Percentiles rank a stretch among this genome's conserved stretches.
Evolutionary conservation across 2,113 vertebrate species (phyloP).

Genomic region (Tursiops truncatus): DNA sequence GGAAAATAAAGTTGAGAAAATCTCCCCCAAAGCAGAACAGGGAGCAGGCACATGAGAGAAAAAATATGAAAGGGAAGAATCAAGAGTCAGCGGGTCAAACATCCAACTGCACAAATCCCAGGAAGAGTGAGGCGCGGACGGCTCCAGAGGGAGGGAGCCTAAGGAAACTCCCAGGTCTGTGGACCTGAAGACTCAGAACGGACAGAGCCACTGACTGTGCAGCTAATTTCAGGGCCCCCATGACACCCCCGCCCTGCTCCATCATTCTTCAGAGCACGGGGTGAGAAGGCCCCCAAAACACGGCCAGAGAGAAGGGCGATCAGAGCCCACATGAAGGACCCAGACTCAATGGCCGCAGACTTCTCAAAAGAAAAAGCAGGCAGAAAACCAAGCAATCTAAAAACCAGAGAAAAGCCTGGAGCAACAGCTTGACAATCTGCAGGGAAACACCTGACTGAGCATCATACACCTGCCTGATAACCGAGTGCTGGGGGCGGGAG

Average conservation of each 20-base stretch:
- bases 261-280: neutral
- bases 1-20: too few relatives aligned
- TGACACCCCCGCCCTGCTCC: fast-evolving
- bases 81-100: neutral
- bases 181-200: neutral
- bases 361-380: neutral
- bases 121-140: neutral
- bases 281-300: neutral
- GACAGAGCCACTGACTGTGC: neutral
- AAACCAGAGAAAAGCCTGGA: too few relatives aligned
- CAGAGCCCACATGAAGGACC: neutral
- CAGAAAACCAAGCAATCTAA: neutral
- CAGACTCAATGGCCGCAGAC: neutral
- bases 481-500: fast-evolving
- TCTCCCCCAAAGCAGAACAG: neutral
- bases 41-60: neutral
- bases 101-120: neutral
- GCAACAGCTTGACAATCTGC: neutral
- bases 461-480: neutral
- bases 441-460: fast-evolving
- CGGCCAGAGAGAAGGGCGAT: neutral
- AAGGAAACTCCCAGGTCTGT: neutral
- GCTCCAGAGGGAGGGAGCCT: neutral
- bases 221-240: neutral
- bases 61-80: neutral